phyloP scores from a whole-genome alignment of 2,797 vertebrate species.

The Lithobates pipiens region DNA sequence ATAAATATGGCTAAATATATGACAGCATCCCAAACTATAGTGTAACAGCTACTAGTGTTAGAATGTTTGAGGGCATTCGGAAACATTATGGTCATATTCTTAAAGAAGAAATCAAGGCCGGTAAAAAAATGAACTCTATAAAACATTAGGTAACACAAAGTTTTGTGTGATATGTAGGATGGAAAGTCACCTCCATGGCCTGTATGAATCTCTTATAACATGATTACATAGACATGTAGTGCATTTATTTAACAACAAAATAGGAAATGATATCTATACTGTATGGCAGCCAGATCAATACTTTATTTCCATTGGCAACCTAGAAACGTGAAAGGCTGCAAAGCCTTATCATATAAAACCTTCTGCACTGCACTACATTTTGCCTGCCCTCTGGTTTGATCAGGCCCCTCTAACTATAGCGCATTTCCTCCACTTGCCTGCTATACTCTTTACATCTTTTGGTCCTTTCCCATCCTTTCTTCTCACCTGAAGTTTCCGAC shows the following conservation, averaged over 20 bases:
- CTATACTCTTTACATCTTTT: constrained; percentile 39
- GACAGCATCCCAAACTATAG: too few relatives aligned
- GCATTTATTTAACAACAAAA: background rate
- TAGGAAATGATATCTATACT: background rate
- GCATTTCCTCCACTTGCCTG: constrained; percentile 49
- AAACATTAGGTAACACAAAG: too few relatives aligned
- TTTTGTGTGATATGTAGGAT: background rate
- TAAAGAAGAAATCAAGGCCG: too few relatives aligned
- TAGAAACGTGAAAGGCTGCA: too few relatives aligned
- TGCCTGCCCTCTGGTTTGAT: background rate
- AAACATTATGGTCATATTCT: too few relatives aligned
- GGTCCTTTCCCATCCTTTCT: constrained; percentile 48
- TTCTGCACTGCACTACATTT: background rate
- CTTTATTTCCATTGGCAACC: background rate
- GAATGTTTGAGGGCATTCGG: too few relatives aligned
- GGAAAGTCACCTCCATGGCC: too few relatives aligned
- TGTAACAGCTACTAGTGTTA: too few relatives aligned
- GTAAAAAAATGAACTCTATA: too few relatives aligned
- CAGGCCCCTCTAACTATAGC: background rate
- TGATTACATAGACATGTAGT: background rate
- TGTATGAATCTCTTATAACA: background rate
- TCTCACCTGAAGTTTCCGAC: constrained; percentile 79
- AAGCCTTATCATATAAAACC: background rate
- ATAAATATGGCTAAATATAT: too few relatives aligned
- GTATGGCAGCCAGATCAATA: background rate